Base-by-base conservation (phyloP, 1,140 invertebrate genomes). In the Plutomurus gul region DNA sequence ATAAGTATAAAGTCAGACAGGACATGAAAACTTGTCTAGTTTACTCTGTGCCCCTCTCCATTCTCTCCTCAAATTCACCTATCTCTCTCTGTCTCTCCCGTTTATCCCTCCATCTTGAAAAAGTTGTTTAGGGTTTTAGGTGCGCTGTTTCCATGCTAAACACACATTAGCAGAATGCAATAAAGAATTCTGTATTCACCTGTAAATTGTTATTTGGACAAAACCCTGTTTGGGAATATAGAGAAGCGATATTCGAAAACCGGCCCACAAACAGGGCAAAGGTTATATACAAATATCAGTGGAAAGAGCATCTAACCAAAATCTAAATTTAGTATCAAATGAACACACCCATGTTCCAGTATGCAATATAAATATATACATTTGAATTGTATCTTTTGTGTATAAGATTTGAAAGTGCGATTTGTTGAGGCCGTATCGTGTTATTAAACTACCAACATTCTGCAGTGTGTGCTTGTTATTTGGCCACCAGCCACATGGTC, bases 101-200 rank as follows among this genome's bases (percentile, higher is more conserved):
- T 36, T 65, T 65, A 65, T n/a, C n/a, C n/a, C n/a, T n/a, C 27
- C 36, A 33, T 30, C 27, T 16, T 13, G 18, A 65, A 65, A 30
- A 65, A 65, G 30, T 65, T 65, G 27, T 65, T 65, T 33, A 33
- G 30, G 16, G 27, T 33, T 65, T 65, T 10, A 27, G 25, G 27
- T n/a, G 27, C 4, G 56, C 36, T 30, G 56, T 65, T 60, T 65
- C 25, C 27, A 65, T 33, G 27, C 56, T 33, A 33, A 65, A 30
- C 27, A 16, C 25, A 65, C 56, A 65, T 65, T 65, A 65, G 27
- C 56, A 65, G 56, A 65, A 65, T 33, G 27, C 36, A 65, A 33
- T 65, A 65, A 65, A 33, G 56, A 27, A 65, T 65, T 65, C 56
- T 16, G 56, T 30, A 65, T 65, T 65, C 56, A 65, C n/a, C 27